Evolutionary conservation across 1,140 invertebrate genomes (phyloP).

Genomic region (Anastrepha ludens): DNA sequence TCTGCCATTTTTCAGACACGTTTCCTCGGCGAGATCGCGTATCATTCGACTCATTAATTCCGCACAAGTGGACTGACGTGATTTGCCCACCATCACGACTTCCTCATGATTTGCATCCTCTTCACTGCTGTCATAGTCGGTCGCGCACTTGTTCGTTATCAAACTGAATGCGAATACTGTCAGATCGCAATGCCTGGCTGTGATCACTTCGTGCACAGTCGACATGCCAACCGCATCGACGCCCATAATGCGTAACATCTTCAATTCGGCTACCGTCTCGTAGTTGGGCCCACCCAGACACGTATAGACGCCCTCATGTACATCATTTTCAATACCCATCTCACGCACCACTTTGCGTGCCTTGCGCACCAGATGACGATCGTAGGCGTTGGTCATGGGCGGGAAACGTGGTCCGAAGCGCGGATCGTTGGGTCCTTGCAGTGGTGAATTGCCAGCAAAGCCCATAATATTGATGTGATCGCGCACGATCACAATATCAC

Average conservation of each 20-base stretch:
- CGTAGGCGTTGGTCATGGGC: slow-evolving; percentile 92
- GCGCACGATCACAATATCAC: slow-evolving; percentile 97
- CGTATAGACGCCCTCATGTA: slow-evolving; percentile 93
- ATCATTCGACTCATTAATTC: slow-evolving; percentile 68
- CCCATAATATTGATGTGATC: slow-evolving; percentile 97
- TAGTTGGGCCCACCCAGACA: slow-evolving; percentile 95
- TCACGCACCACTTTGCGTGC: slow-evolving; percentile 84
- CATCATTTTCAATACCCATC: slow-evolving; percentile 82
- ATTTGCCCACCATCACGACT: slow-evolving; percentile 89
- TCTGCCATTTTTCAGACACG: slow-evolving; percentile 9
- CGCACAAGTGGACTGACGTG: slow-evolving; percentile 76
- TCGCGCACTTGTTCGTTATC: slow-evolving; percentile 92
- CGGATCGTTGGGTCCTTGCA: slow-evolving; percentile 95
- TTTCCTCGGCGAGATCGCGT: slow-evolving; percentile 61
- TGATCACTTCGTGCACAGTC: slow-evolving; percentile 78
- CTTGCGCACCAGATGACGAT: slow-evolving; percentile 82
- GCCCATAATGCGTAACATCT: slow-evolving; percentile 88
- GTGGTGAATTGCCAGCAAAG: slow-evolving; percentile 93
- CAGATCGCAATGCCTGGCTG: slow-evolving; percentile 93
- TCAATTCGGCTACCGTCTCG: slow-evolving; percentile 94
- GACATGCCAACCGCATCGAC: slow-evolving; percentile 97
- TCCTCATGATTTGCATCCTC: slow-evolving; percentile 87
- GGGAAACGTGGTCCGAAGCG: slow-evolving; percentile 95
- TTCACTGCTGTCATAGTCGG: slow-evolving; percentile 82
- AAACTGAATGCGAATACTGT: slow-evolving; percentile 92